Conservation (phyloP, 2,113 vertebrate genomes). For the Charadrius vociferus region DNA sequence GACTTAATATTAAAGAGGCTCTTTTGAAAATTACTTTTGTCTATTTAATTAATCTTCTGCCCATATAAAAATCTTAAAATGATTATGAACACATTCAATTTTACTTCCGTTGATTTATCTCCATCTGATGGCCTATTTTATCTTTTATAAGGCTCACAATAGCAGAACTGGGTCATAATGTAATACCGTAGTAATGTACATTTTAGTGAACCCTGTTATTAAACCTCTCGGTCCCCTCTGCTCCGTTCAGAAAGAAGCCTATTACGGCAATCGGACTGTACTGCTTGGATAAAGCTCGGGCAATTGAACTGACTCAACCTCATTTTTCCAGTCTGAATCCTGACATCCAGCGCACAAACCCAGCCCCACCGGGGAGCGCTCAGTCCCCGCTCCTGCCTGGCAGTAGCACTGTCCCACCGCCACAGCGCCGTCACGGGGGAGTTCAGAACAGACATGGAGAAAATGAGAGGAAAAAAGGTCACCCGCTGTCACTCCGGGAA, state of each 20-base stretch:
- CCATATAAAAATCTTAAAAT: slow-evolving; percentile 4
- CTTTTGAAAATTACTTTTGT: neutral
- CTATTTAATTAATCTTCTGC: slow-evolving; percentile 30
- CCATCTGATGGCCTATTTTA: slow-evolving; percentile 63
- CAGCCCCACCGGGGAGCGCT: neutral
- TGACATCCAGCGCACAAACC: neutral
- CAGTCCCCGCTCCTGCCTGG: neutral
- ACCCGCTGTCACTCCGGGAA: neutral
- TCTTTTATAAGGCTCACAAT: slow-evolving; percentile 51
- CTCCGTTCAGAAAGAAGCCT: neutral
- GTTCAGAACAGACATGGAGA: neutral
- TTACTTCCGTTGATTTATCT: slow-evolving; percentile 47
- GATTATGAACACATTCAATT: slow-evolving; percentile 36
- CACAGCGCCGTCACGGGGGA: accelerated
- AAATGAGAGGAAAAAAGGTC: neutral
- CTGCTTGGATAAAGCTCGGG: neutral
- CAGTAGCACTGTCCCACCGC: accelerated
- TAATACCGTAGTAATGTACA: neutral
- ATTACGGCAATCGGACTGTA: neutral
- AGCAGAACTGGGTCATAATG: slow-evolving; percentile 65
- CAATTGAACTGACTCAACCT: neutral
- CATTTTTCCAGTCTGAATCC: neutral
- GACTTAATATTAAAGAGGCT: neutral
- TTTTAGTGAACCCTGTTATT: slow-evolving; percentile 32
- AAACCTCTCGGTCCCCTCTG: slow-evolving; percentile 16